Evolutionary conservation across 2,113 vertebrate species (phyloP).

Genomic region (Mungos mungo): DNA sequence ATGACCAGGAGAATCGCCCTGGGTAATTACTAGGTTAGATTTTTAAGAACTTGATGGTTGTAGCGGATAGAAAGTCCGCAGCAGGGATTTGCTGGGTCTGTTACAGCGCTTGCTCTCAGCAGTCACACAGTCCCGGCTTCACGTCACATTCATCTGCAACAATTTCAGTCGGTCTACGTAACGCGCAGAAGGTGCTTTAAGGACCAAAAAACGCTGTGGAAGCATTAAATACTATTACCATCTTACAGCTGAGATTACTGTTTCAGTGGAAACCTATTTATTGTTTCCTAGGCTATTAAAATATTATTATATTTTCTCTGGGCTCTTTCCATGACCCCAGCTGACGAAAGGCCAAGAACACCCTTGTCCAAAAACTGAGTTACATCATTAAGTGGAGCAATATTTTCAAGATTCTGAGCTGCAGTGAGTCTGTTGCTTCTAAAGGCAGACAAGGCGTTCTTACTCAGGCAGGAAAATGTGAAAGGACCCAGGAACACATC

Average conservation of each 20-base stretch:
- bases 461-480: background rate
- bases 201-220: background rate
- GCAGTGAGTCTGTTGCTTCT: slow-evolving; percentile 50
- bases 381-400: background rate
- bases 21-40: background rate
- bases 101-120: background rate
- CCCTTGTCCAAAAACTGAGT: slow-evolving; percentile 40
- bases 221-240: slow-evolving; percentile 33
- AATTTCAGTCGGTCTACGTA: background rate
- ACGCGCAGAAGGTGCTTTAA: slow-evolving; percentile 23
- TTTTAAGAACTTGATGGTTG: background rate
- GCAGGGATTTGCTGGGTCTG: background rate
- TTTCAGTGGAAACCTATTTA: slow-evolving; percentile 58
- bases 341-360: slow-evolving; percentile 42
- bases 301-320: slow-evolving; percentile 55
- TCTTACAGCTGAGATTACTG: slow-evolving; percentile 51
- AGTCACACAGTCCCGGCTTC: background rate
- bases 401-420: slow-evolving; percentile 27
- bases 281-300: slow-evolving; percentile 64
- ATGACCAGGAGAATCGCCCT: slow-evolving; percentile 22
- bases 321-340: slow-evolving; percentile 22
- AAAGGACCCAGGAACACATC: slow-evolving; percentile 59
- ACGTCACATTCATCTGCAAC: background rate
- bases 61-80: background rate
- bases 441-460: slow-evolving; percentile 41